These are phyloP conservation scores for Drosophila conformis DNA, from an alignment of 2,888 invertebrate genomes.

Conservation along the genomic window DNA sequence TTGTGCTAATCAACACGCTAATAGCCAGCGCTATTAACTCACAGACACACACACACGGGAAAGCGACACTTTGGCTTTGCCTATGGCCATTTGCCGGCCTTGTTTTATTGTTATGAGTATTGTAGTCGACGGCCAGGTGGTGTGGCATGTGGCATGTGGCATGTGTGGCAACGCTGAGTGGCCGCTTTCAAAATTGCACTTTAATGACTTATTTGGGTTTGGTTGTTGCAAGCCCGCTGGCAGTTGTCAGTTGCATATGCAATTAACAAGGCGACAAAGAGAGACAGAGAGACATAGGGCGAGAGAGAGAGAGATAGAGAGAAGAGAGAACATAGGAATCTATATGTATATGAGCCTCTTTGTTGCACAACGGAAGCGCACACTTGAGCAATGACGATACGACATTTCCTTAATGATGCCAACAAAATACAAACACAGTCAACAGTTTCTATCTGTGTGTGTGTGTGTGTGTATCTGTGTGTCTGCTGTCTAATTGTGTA, in stretches of 20 bases:
- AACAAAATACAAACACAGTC: constrained; percentile 46
- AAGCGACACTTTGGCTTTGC: constrained; percentile 7
- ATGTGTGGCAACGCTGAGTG: constrained; percentile 17
- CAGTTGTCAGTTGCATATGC: constrained; percentile 27
- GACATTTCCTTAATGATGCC: constrained; percentile 82
- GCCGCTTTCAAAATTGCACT: constrained; percentile 73
- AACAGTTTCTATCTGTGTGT: constrained; percentile 9
- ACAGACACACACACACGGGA: constrained; percentile 17
- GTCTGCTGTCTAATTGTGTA: constrained; percentile 51
- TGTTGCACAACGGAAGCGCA: constrained; percentile 71
- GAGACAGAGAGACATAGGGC: constrained; percentile 30
- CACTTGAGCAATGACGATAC: constrained; percentile 80
- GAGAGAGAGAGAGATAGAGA: constrained; percentile 15
- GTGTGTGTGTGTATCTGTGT: constrained; percentile 13
- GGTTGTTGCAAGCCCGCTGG: constrained; percentile 14
- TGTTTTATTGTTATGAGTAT: constrained; percentile 76
- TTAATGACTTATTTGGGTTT: constrained; percentile 77
- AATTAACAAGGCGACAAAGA: constrained; percentile 52
- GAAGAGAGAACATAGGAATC: background rate
- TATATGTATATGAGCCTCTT: constrained; percentile 3
- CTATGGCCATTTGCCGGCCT: constrained; percentile 51
- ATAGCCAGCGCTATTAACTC: constrained; percentile 64
- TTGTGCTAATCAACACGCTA: constrained; percentile 75
- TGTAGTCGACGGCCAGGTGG: constrained; percentile 43
- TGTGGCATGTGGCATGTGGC: background rate